These are phyloP conservation scores for Chelonoidis abingdonii DNA, from an alignment of 2,113 vertebrate genomes.

Conservation along the genomic window DNA sequence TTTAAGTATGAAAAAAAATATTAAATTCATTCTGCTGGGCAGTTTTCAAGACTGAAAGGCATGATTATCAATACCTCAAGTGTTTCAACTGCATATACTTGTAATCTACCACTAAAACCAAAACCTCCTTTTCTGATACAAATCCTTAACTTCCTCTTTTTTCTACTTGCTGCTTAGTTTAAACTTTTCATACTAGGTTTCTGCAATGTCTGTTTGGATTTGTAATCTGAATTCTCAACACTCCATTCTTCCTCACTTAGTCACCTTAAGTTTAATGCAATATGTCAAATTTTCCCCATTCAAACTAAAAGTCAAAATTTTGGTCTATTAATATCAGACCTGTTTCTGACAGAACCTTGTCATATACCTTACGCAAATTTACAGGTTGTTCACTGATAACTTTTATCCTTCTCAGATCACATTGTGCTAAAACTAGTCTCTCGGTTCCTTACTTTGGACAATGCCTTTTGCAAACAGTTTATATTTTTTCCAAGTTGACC, in stretches of 20 bases:
- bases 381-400: not conserved
- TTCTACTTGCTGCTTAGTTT: not conserved
- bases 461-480: not conserved
- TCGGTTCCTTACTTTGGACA: not conserved
- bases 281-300: not conserved
- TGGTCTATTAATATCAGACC: not conserved
- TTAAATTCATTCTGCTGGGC: not conserved
- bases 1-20: not conserved
- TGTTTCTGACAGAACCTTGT: not conserved
- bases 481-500: not conserved
- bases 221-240: constrained; percentile 1
- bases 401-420: not conserved
- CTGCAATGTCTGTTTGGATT: not conserved
- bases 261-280: not conserved
- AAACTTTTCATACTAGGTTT: not conserved
- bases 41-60: not conserved
- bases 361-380: not conserved
- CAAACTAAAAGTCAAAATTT: not conserved
- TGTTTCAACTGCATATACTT: not conserved
- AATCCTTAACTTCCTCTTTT: not conserved
- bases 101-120: not conserved
- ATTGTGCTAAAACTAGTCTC: not conserved
- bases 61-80: not conserved
- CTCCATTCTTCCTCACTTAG: not conserved
- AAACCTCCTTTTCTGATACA: not conserved